A percentile compares a stretch with the other conserved stretches of the same genome.
These are phyloP conservation scores for Symphodus melops DNA, from an alignment of 2,113 vertebrate genomes.

Conservation along the genomic window DNA sequence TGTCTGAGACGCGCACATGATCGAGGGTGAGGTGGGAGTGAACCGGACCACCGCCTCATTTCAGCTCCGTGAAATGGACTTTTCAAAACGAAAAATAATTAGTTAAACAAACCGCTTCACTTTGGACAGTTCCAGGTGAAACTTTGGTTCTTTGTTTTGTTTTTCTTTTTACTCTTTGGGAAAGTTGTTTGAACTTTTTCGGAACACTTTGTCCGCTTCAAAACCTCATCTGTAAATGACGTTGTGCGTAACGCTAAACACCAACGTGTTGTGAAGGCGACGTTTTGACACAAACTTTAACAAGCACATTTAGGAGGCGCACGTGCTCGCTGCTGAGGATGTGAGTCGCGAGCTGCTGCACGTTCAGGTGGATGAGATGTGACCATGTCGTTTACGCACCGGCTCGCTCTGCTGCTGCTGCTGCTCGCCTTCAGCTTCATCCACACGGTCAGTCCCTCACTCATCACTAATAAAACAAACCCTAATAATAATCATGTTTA, in stretches of 20 bases:
- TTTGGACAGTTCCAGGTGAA: not conserved
- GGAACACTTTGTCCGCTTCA: not conserved
- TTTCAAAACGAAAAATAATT: not conserved
- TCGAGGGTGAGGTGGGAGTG: not conserved
- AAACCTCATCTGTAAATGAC: not conserved
- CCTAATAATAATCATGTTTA: too few relatives aligned
- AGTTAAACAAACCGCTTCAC: accelerated
- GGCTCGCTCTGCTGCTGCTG: slow-evolving; percentile 48
- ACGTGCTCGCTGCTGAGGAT: slow-evolving; percentile 32
- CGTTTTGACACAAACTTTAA: not conserved
- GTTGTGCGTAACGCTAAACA: slow-evolving; percentile 18
- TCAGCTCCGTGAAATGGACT: not conserved
- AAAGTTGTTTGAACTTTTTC: not conserved
- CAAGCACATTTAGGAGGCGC: not conserved
- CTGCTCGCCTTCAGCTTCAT: slow-evolving; percentile 42
- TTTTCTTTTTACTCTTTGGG: not conserved
- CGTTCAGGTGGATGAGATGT: slow-evolving; percentile 40
- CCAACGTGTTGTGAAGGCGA: not conserved
- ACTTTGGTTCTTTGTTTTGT: too few relatives aligned
- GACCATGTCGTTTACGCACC: slow-evolving; percentile 53
- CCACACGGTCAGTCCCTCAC: slow-evolving; percentile 46
- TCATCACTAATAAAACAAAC: not conserved
- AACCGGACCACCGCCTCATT: not conserved
- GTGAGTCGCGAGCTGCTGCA: slow-evolving; percentile 20
- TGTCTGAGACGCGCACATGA: slow-evolving; percentile 9